phyloP scores from a whole-genome alignment of 2,888 invertebrate genomes.

The Miltochrista miniata region DNA sequence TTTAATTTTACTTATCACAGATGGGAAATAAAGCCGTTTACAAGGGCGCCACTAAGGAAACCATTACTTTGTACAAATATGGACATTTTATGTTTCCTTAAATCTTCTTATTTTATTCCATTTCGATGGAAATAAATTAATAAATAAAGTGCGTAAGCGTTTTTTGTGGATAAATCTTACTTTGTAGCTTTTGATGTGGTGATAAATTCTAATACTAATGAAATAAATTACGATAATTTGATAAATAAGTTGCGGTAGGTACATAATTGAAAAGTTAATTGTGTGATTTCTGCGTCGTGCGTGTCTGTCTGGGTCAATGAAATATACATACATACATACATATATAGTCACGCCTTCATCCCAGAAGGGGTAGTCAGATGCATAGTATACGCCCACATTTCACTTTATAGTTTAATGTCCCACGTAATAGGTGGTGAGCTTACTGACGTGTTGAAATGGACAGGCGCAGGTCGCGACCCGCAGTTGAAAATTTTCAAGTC shows the following conservation, averaged over 20 bases:
- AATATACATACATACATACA: too few relatives aligned
- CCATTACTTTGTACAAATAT: slow-evolving; percentile 7
- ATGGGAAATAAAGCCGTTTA: slow-evolving; percentile 10
- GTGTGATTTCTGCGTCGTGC: too few relatives aligned
- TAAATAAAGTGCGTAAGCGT: slow-evolving; percentile 4
- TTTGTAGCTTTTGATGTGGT: background rate
- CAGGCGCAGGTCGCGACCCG: too few relatives aligned
- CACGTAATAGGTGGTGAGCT: too few relatives aligned
- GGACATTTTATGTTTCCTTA: slow-evolving; percentile 7
- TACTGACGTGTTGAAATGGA: too few relatives aligned
- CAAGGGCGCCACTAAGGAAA: slow-evolving; percentile 6
- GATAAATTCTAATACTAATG: background rate
- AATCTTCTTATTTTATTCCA: slow-evolving; percentile 5
- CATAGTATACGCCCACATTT: too few relatives aligned
- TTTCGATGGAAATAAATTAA: slow-evolving; percentile 6
- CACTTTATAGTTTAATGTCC: too few relatives aligned
- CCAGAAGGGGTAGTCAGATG: too few relatives aligned
- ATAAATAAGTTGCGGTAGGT: background rate
- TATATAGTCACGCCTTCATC: too few relatives aligned
- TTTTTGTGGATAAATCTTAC: background rate
- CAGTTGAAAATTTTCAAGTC: too few relatives aligned
- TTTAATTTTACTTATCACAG: slow-evolving; percentile 5
- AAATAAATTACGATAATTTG: background rate
- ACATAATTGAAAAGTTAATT: too few relatives aligned
- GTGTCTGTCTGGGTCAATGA: too few relatives aligned